Conservation (phyloP, 2,797 vertebrate species). For the Pelobates cultripes region DNA sequence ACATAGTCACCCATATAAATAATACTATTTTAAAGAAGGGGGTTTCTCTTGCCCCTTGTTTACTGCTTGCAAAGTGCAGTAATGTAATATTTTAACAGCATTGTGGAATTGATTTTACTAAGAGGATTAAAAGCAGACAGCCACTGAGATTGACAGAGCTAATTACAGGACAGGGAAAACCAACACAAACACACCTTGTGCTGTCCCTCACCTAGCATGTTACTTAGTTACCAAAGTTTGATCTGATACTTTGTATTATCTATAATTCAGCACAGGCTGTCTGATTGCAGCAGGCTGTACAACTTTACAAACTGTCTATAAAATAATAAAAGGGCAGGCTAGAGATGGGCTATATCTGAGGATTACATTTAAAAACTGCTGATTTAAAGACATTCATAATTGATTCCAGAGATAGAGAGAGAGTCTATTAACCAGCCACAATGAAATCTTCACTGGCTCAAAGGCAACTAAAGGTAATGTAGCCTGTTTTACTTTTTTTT, state of each 20-base stretch:
- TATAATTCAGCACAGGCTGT: neutral
- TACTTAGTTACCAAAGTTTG: slow-evolving; percentile 45
- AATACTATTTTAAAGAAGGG: neutral
- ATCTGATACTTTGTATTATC: neutral
- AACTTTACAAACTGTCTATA: neutral
- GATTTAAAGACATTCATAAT: neutral
- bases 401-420: no score
- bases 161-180: slow-evolving; percentile 4
- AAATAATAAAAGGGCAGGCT: neutral
- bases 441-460: slow-evolving; percentile 45
- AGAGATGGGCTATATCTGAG: neutral
- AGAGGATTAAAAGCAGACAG: neutral
- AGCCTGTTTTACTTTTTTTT: neutral
- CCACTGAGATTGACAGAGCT: slow-evolving; percentile 11
- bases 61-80: neutral
- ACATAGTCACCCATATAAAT: no score
- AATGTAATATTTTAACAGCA: neutral
- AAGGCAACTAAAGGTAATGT: slow-evolving; percentile 50
- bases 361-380: neutral
- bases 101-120: neutral
- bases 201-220: slow-evolving; percentile 8
- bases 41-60: neutral
- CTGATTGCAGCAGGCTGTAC: neutral
- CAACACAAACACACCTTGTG: slow-evolving; percentile 36
- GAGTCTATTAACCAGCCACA: neutral